These are phyloP conservation scores for Herpailurus yagouaroundi DNA, from an alignment of 2,113 vertebrate genomes.

Conservation along the genomic window DNA sequence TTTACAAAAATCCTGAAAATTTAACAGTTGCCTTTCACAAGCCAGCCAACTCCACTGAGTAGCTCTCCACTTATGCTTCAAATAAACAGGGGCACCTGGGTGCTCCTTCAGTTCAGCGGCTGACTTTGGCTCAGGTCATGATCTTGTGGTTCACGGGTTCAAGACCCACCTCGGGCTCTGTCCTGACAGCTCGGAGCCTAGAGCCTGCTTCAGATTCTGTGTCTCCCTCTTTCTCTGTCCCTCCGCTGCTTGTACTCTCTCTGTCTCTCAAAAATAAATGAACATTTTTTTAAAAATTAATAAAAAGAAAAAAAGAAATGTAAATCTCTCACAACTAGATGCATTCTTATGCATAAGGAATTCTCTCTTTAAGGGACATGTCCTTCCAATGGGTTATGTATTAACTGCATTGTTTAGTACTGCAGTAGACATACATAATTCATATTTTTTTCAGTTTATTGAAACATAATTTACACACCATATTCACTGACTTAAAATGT, in stretches of 20 bases:
- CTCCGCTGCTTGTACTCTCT: no score
- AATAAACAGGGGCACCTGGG: not conserved
- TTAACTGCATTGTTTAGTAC: not conserved
- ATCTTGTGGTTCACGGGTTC: no score
- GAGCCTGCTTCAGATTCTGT: no score
- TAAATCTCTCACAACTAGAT: not conserved
- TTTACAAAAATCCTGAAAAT: conserved; percentile 11
- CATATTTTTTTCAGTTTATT: not conserved
- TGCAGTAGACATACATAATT: not conserved
- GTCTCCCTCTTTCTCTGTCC: no score
- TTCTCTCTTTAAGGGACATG: not conserved
- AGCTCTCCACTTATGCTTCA: not conserved
- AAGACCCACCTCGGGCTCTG: no score
- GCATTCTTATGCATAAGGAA: not conserved
- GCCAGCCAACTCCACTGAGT: not conserved
- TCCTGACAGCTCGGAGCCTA: no score
- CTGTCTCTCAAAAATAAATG: no score
- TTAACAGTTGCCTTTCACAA: not conserved
- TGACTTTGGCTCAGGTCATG: no score
- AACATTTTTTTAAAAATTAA: no score
- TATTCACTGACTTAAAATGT: not conserved
- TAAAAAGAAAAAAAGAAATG: not conserved
- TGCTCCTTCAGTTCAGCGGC: no score
- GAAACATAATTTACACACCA: not conserved
- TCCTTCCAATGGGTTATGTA: not conserved